Conservation (phyloP, 2,113 vertebrate genomes). For the Thunnus thynnus region DNA sequence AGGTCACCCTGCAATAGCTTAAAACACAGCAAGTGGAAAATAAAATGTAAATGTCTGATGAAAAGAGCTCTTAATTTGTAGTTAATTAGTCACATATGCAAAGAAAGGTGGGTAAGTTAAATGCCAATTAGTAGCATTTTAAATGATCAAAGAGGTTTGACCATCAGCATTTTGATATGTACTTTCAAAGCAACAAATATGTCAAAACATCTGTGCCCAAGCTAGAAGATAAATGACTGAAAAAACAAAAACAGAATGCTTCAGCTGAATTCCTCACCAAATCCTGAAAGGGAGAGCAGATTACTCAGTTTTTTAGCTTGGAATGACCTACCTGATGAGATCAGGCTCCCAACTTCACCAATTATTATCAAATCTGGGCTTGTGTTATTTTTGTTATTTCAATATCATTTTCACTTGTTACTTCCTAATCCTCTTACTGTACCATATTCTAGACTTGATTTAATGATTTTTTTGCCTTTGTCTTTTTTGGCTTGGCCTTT, state of each 20-base stretch:
- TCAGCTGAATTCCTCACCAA: too few species aligned
- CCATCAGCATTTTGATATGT: not conserved
- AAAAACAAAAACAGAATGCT: too few species aligned
- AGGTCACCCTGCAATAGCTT: not conserved
- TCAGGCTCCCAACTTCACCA: not conserved
- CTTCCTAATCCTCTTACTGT: not conserved
- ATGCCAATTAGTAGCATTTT: not conserved
- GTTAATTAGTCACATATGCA: not conserved
- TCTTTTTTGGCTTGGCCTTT: not conserved
- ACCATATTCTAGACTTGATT: not conserved
- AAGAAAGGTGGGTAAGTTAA: too few species aligned
- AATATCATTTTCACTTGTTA: not conserved
- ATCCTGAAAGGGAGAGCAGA: too few species aligned
- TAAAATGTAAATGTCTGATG: not conserved
- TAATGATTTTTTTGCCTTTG: not conserved
- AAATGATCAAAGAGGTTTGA: slow-evolving; percentile 4
- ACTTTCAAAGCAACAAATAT: not conserved
- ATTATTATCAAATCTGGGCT: not conserved
- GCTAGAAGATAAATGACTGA: too few species aligned
- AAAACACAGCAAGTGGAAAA: not conserved
- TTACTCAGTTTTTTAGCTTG: not conserved
- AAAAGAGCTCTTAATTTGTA: not conserved
- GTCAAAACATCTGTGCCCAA: too few species aligned
- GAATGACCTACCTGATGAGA: not conserved
- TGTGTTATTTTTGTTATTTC: not conserved